phyloP scores from a whole-genome alignment of 2,888 invertebrate genomes.

The Cephus sareptanus region DNA sequence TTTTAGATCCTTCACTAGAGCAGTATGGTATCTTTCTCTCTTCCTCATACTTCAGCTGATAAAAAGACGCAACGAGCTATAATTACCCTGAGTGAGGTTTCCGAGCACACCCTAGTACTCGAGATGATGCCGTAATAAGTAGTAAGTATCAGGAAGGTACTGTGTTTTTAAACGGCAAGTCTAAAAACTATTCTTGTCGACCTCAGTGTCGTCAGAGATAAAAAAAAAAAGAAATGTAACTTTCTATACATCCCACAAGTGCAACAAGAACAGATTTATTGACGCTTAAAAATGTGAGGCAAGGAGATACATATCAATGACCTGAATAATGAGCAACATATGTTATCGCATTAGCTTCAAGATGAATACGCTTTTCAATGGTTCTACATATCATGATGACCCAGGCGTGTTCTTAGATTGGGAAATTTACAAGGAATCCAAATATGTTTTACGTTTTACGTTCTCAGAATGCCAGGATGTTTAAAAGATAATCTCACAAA shows the following conservation, averaged over 20 bases:
- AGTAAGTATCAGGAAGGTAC: not conserved
- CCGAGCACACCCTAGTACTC: not conserved
- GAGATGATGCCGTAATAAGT: not conserved
- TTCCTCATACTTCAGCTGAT: not conserved
- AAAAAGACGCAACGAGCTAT: not conserved
- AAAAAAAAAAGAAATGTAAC: not conserved
- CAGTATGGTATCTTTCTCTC: not conserved
- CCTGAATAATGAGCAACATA: not conserved
- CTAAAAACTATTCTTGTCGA: not conserved
- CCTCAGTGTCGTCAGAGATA: not conserved
- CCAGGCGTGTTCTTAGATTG: not conserved
- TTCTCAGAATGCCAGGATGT: too few relatives aligned
- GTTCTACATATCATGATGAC: not conserved
- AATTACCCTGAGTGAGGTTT: not conserved
- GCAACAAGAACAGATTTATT: not conserved
- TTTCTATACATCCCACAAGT: not conserved
- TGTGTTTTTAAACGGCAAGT: not conserved
- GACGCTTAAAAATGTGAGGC: not conserved
- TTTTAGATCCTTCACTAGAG: not conserved
- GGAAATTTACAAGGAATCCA: not conserved
- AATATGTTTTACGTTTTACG: not conserved
- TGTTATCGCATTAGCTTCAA: not conserved
- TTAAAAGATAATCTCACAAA: not conserved
- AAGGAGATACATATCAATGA: not conserved
- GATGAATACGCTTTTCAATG: not conserved